phyloP scores from a whole-genome alignment of 2,797 vertebrate species.

The Salmo trutta region DNA sequence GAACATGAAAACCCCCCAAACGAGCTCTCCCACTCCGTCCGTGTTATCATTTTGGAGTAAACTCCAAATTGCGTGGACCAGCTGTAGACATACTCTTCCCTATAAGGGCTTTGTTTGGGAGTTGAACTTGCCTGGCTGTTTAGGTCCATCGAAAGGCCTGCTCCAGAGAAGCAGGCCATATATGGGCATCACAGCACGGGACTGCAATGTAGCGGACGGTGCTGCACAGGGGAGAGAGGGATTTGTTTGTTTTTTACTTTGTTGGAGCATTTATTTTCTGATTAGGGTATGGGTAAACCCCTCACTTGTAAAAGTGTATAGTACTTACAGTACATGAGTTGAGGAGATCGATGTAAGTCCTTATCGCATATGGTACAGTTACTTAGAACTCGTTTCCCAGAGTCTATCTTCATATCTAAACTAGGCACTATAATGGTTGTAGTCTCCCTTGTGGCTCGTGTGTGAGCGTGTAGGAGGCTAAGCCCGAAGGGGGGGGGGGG shows the following conservation, averaged over 20 bases:
- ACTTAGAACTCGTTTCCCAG: slow-evolving; percentile 50
- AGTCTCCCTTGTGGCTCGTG: slow-evolving; percentile 55
- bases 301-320: slow-evolving; percentile 4
- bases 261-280: slow-evolving; percentile 42
- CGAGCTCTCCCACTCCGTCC: slow-evolving; percentile 54
- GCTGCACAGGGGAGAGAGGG: slow-evolving; percentile 30
- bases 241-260: not conserved
- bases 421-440: slow-evolving; percentile 38
- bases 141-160: slow-evolving; percentile 76
- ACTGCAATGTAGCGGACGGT: slow-evolving; percentile 54
- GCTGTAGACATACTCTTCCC: slow-evolving; percentile 86
- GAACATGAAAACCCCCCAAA: slow-evolving; percentile 54
- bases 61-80: slow-evolving; percentile 59
- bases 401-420: slow-evolving; percentile 49
- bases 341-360: slow-evolving; percentile 11
- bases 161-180: slow-evolving; percentile 89
- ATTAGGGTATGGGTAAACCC: slow-evolving; percentile 23
- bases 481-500: slow-evolving; percentile 44
- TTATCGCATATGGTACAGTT: slow-evolving; percentile 8
- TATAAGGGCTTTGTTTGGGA: slow-evolving; percentile 99
- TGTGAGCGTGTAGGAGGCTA: slow-evolving; percentile 49
- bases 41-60: slow-evolving; percentile 83
- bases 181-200: slow-evolving; percentile 87
- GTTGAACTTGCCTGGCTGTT: slow-evolving; percentile 88
- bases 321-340: slow-evolving; percentile 23